phyloP scores from a whole-genome alignment of 1,140 invertebrate species.

The Aphelinus certus region DNA sequence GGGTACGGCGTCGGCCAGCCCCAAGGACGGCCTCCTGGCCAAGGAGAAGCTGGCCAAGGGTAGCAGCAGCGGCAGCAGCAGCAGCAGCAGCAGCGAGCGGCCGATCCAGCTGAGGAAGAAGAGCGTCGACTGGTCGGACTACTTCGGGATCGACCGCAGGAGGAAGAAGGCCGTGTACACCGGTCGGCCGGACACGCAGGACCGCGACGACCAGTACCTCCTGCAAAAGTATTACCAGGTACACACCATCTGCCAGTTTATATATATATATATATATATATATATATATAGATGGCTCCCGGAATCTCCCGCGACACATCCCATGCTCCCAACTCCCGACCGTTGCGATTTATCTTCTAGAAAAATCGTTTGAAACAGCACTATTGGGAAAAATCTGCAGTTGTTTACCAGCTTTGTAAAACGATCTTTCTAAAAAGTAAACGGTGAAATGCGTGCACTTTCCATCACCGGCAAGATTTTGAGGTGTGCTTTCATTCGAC shows the following conservation, averaged over 20 bases:
- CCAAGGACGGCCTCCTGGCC: too few relatives aligned
- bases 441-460: too few relatives aligned
- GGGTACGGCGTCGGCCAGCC: not conserved
- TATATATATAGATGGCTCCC: not conserved
- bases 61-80: conserved; percentile 40
- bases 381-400: too few relatives aligned
- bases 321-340: too few relatives aligned
- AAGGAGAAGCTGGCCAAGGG: conserved; percentile 1
- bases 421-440: too few relatives aligned
- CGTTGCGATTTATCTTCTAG: too few relatives aligned
- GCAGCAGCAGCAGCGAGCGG: conserved; percentile 51
- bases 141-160: conserved; percentile 84
- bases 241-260: conserved; percentile 36
- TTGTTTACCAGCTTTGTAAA: too few relatives aligned
- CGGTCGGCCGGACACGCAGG: conserved; percentile 54
- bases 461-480: too few relatives aligned
- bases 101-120: conserved; percentile 76
- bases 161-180: conserved; percentile 70
- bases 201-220: conserved; percentile 69
- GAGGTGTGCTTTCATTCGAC: too few relatives aligned
- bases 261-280: not conserved
- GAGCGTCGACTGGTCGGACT: conserved; percentile 84
- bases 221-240: conserved; percentile 66
- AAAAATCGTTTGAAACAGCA: too few relatives aligned
- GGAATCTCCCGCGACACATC: too few relatives aligned